Conservation (phyloP, 1,140 invertebrate genomes). For the Danaus plexippus region DNA sequence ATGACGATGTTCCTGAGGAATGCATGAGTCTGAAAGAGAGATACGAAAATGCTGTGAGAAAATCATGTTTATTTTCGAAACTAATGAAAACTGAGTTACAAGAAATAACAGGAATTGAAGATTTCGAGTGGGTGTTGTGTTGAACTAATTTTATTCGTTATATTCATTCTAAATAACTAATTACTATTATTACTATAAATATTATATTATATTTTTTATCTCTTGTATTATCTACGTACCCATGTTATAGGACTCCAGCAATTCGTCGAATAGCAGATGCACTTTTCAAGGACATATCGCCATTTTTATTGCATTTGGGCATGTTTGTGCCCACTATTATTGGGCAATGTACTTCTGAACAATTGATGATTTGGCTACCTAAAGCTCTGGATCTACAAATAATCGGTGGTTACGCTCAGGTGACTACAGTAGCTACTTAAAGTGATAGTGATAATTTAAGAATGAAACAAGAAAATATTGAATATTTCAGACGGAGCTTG, state of each 20-base stretch:
- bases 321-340: slow-evolving; percentile 74
- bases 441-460: no score
- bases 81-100: slow-evolving; percentile 37
- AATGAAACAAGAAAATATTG: slow-evolving; percentile 14
- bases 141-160: background rate
- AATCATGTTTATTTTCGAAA: slow-evolving; percentile 65
- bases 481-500: slow-evolving; percentile 85
- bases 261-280: slow-evolving; percentile 42
- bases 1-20: slow-evolving; percentile 78
- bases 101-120: slow-evolving; percentile 39
- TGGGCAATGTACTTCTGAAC: slow-evolving; percentile 86
- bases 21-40: slow-evolving; percentile 86
- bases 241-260: slow-evolving; percentile 24
- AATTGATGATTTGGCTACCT: slow-evolving; percentile 87
- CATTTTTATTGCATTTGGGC: no score
- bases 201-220: background rate
- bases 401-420: slow-evolving; percentile 93
- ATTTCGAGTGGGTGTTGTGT: slow-evolving; percentile 32
- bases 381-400: slow-evolving; percentile 85
- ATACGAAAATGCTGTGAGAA: slow-evolving; percentile 83
- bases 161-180: background rate
- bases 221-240: background rate
- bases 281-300: slow-evolving; percentile 53
- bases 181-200: background rate
- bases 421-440: slow-evolving; percentile 28